These are phyloP conservation scores for Drosophila helvetica DNA, from an alignment of 2,888 invertebrate genomes.

Conservation along the genomic window DNA sequence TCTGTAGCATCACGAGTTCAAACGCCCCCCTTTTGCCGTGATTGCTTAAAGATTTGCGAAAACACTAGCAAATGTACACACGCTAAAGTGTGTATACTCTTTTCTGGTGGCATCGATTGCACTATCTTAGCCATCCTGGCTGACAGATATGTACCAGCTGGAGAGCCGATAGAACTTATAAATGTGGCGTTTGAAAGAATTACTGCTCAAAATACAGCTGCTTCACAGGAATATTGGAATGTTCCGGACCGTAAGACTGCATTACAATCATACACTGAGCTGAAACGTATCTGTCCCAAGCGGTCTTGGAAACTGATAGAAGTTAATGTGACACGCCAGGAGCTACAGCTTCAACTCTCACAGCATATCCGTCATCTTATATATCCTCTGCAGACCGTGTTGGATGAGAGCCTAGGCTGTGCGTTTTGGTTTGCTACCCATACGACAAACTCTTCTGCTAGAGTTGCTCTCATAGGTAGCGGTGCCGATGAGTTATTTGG, in stretches of 20 bases:
- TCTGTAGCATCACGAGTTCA: slow-evolving; percentile 57
- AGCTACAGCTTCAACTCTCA: slow-evolving; percentile 86
- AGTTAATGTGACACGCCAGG: slow-evolving; percentile 89
- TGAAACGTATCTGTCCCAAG: slow-evolving; percentile 87
- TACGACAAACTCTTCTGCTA: slow-evolving; percentile 51
- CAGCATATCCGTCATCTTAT: slow-evolving; percentile 90
- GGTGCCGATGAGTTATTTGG: slow-evolving; percentile 99
- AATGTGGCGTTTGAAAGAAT: slow-evolving; percentile 93
- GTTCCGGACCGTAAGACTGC: slow-evolving; percentile 95
- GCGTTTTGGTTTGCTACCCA: slow-evolving; percentile 97
- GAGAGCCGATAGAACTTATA: slow-evolving; percentile 93
- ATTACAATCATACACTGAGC: slow-evolving; percentile 87
- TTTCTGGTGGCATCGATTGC: slow-evolving; percentile 98
- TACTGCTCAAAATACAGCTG: slow-evolving; percentile 18
- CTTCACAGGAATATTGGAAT: slow-evolving; percentile 84
- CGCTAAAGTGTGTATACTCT: slow-evolving; percentile 91
- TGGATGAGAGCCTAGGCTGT: slow-evolving; percentile 98
- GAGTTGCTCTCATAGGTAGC: slow-evolving; percentile 89
- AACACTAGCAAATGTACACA: slow-evolving; percentile 85
- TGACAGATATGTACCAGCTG: slow-evolving; percentile 87
- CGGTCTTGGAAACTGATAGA: slow-evolving; percentile 93
- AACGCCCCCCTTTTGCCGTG: slow-evolving; percentile 56
- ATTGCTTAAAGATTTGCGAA: slow-evolving; percentile 23
- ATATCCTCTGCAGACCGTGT: slow-evolving; percentile 92
- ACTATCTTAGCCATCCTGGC: slow-evolving; percentile 93